A percentile compares a stretch with the other conserved stretches of the same genome.
Conservation (phyloP, 30 jellyfish, hydroid and myxozoan genomes). For the Aurelia coerulea region DNA sequence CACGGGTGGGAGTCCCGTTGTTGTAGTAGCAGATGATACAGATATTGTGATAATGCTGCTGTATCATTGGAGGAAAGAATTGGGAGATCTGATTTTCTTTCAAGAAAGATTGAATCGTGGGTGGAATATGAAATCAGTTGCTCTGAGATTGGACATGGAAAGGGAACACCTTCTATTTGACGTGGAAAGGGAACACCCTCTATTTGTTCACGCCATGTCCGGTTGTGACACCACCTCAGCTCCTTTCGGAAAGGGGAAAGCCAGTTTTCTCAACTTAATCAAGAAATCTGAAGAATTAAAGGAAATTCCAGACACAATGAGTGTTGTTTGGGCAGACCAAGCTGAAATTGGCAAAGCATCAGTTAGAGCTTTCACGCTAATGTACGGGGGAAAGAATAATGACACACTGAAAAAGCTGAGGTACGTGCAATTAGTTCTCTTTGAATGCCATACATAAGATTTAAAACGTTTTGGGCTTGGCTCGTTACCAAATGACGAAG, state of each 20-base stretch:
- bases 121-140: slow-evolving; percentile 34
- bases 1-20: neutral
- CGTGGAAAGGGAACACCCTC: slow-evolving; percentile 16
- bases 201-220: slow-evolving; percentile 33
- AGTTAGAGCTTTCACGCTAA: neutral
- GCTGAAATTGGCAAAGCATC: slow-evolving; percentile 40
- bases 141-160: neutral
- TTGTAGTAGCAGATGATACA: slow-evolving; percentile 41
- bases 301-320: slow-evolving; percentile 24
- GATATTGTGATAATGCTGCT: slow-evolving; percentile 36
- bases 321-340: slow-evolving; percentile 16
- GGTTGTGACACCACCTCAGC: slow-evolving; percentile 55
- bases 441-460: slow-evolving; percentile 26
- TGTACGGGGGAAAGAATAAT: slow-evolving; percentile 16
- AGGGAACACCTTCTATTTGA: too few species aligned
- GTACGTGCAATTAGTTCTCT: slow-evolving; percentile 14
- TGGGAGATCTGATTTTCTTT: neutral
- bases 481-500: neutral
- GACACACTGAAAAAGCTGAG: neutral
- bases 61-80: slow-evolving; percentile 38
- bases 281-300: neutral
- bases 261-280: neutral
- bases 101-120: slow-evolving; percentile 36
- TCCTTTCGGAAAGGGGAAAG: slow-evolving; percentile 36
- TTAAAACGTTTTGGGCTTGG: slow-evolving; percentile 17